Evolutionary conservation across 2,888 invertebrate species (phyloP), one percentile per base, ranked within the genome.

Genomic region (Hydriomena furcata): DNA sequence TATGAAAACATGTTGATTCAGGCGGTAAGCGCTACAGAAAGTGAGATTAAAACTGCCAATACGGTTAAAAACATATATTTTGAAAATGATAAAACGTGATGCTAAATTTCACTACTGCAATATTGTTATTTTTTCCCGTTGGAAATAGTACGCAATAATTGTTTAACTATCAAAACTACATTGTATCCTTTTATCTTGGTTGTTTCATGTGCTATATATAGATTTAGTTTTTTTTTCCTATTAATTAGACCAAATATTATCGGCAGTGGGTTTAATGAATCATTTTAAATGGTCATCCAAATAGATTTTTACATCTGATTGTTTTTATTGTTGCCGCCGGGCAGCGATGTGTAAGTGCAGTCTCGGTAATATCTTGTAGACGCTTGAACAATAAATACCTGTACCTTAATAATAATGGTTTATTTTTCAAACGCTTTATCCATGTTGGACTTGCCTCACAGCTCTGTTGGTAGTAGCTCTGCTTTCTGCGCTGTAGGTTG

Each of bases 321-420:
- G 76, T 78, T 82, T 70, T 70, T 70, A 64, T 72, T 75, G 77
- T 80, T 69, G 79, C 79, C 82, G 79, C 79, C 73, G 66, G 70
- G 76, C 69, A 71, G 71, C 66, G 66, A 73, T 73, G 73, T 73
- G 65, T 75, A 65, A 77, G 78, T 84, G 82, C 31, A 84, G 83
- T 86, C 86, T 82, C 77, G 71, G n/a, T 79, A 76, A 82, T 74
- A 80, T 75, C 79, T 82, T 79, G 86, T 86, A 84, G 87, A 83
- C 84, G 87, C 85, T 85, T 88, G 84, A 87, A 87, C 86, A 88
- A 87, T 84, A 88, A 87, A 87, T 86, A 85, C 79, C 79, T 86
- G 83, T 86, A 86, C 84, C 80, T 84, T 83, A 74, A 79, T 65
- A 70, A 68, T 7, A 55, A 59, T 68, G 72, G n/a, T 72, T 75